These are phyloP conservation scores for Pheosia gnoma DNA, from an alignment of 2,888 invertebrate species.

Conservation along the genomic window DNA sequence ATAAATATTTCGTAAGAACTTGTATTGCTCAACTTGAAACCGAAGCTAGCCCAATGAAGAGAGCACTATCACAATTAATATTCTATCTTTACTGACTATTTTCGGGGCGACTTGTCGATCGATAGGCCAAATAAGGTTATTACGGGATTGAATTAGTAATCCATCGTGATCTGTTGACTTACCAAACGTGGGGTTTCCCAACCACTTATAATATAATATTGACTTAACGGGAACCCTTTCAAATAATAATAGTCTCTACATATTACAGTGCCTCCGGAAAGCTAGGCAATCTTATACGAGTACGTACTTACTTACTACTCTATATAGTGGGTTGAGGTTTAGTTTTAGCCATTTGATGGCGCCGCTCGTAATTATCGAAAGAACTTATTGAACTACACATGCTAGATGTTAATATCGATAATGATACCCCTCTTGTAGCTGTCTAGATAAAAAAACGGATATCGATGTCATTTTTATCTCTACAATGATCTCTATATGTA, in stretches of 20 bases:
- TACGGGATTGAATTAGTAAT: too few relatives aligned
- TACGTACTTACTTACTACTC: neutral
- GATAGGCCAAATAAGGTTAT: too few relatives aligned
- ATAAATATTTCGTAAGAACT: too few relatives aligned
- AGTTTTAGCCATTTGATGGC: neutral
- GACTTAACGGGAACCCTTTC: too few relatives aligned
- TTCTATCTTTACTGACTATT: too few relatives aligned
- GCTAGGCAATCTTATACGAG: neutral
- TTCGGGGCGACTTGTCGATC: too few relatives aligned
- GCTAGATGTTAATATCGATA: neutral
- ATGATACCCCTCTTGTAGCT: neutral
- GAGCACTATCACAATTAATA: too few relatives aligned
- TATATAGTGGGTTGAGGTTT: neutral
- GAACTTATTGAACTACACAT: neutral
- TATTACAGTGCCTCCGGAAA: neutral
- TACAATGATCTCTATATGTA: neutral
- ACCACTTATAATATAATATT: too few relatives aligned
- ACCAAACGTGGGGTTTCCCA: too few relatives aligned
- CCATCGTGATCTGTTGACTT: too few relatives aligned
- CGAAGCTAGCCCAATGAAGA: too few relatives aligned
- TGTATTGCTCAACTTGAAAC: too few relatives aligned
- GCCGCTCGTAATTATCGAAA: neutral
- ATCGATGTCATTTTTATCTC: neutral
- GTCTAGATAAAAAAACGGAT: slow-evolving; percentile 2
- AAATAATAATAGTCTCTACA: neutral